phyloP scores from a whole-genome alignment of 1,140 invertebrate genomes.

The Steinernema khuongi region DNA sequence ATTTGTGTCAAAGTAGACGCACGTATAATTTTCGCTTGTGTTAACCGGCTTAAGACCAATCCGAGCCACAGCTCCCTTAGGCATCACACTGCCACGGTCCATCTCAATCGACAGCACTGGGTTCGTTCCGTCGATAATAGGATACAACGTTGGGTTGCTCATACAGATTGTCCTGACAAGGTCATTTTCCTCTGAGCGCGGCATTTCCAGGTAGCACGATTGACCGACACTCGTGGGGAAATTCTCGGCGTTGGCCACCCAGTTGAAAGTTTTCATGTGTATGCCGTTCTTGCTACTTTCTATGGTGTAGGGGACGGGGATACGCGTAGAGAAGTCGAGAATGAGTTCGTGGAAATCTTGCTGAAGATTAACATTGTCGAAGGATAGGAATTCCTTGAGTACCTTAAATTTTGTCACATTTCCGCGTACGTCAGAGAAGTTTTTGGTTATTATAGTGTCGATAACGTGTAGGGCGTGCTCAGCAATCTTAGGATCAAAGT shows the following conservation, averaged over 20 bases:
- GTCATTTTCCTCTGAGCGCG: not conserved
- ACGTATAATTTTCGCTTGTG: not conserved
- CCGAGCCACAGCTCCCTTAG: not conserved
- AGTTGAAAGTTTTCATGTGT: constrained; percentile 9
- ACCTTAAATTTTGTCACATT: constrained; percentile 10
- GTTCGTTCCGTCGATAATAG: not conserved
- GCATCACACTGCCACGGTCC: not conserved
- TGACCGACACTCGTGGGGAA: not conserved
- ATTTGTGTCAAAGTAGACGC: not conserved
- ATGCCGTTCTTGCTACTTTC: constrained; percentile 2
- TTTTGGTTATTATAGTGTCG: constrained; percentile 3
- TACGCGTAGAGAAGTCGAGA: not conserved
- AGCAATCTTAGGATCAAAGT: constrained; percentile 17
- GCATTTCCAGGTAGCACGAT: not conserved
- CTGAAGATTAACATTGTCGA: not conserved
- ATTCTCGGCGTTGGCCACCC: not conserved
- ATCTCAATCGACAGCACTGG: not conserved
- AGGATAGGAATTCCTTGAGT: not conserved
- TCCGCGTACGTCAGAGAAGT: not conserved
- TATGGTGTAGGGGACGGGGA: constrained; percentile 2
- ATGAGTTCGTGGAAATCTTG: not conserved
- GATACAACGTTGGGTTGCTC: not conserved
- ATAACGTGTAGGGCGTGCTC: constrained; percentile 8
- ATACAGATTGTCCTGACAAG: not conserved
- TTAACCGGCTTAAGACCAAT: not conserved